Percentiles rank a stretch among this genome's conserved stretches.
Evolutionary conservation across 2,797 vertebrate genomes (phyloP).

Genomic region (Microctenopoma lineatum): DNA sequence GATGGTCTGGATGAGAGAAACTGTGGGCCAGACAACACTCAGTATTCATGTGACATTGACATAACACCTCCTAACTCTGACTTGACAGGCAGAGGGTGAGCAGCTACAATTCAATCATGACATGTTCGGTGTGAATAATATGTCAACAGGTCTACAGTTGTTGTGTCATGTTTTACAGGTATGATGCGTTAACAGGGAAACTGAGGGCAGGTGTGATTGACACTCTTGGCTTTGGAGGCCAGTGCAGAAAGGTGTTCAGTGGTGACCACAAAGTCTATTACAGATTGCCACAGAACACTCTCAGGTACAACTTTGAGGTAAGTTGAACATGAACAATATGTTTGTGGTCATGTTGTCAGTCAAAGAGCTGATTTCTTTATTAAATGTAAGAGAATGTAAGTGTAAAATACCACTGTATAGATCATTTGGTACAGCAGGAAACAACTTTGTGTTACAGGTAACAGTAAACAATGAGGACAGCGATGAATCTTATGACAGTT

Average conservation of each 20-base stretch:
- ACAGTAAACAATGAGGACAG: constrained; percentile 89
- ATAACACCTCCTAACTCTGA: constrained; percentile 90
- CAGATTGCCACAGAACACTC: constrained; percentile 88
- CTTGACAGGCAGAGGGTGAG: constrained; percentile 90
- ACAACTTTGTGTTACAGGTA: constrained; percentile 80
- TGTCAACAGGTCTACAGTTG: not conserved
- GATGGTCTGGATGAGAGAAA: constrained; percentile 90
- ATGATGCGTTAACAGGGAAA: constrained; percentile 81
- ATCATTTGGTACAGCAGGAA: not conserved
- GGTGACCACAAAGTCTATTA: constrained; percentile 83
- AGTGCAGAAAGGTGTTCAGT: constrained; percentile 91
- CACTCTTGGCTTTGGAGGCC: constrained; percentile 91
- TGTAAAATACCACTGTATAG: too few species aligned
- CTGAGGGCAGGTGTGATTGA: constrained; percentile 88
- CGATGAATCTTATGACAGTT: constrained; percentile 91
- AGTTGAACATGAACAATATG: not conserved
- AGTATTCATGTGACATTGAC: constrained; percentile 81
- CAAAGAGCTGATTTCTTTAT: not conserved
- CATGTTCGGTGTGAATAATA: not conserved
- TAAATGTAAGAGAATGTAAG: too few species aligned
- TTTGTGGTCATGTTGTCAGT: not conserved
- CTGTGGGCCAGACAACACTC: constrained; percentile 77
- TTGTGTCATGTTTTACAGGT: constrained; percentile 51
- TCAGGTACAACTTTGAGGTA: constrained; percentile 93
- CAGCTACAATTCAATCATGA: not conserved